These are phyloP conservation scores for Desmophyllum pertusum DNA, from an alignment of 92 coral and sea anemone species.

Conservation along the genomic window DNA sequence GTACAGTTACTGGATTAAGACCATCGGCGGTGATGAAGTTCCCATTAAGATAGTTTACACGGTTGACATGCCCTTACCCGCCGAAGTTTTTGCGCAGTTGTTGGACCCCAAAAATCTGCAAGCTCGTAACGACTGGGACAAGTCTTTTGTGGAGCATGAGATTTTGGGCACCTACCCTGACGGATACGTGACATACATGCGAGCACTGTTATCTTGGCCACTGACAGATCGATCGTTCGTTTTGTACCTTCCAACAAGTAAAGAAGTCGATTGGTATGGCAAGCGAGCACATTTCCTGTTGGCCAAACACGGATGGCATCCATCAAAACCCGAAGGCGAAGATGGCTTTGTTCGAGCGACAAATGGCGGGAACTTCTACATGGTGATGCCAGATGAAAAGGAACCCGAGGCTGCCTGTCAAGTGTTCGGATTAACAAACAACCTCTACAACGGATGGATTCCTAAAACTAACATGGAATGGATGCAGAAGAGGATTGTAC, in stretches of 20 bases:
- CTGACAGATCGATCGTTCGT: slow-evolving; percentile 35
- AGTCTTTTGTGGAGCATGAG: slow-evolving; percentile 20
- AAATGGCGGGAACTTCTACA: not conserved
- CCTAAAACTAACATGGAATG: not conserved
- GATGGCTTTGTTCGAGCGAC: not conserved
- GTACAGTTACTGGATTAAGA: not conserved
- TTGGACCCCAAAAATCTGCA: slow-evolving; percentile 20
- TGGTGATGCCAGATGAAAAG: not conserved
- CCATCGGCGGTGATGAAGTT: slow-evolving; percentile 20
- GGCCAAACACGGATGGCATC: slow-evolving; percentile 17
- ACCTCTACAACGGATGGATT: not conserved
- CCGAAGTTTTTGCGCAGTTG: slow-evolving; percentile 19
- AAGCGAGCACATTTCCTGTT: slow-evolving; percentile 25
- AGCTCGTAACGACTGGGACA: slow-evolving; percentile 42
- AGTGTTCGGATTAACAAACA: not conserved
- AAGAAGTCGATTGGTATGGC: slow-evolving; percentile 52
- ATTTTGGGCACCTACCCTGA: slow-evolving; percentile 16
- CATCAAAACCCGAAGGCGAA: slow-evolving; percentile 38
- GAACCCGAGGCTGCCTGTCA: not conserved
- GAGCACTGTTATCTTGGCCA: slow-evolving; percentile 28
- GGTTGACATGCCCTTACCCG: slow-evolving; percentile 31
- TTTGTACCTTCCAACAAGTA: slow-evolving; percentile 31
- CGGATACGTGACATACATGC: not conserved
- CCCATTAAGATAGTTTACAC: slow-evolving; percentile 31
- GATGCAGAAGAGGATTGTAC: not conserved